Conservation (phyloP, 2,797 vertebrate species). For the Sciurus vulgaris region DNA sequence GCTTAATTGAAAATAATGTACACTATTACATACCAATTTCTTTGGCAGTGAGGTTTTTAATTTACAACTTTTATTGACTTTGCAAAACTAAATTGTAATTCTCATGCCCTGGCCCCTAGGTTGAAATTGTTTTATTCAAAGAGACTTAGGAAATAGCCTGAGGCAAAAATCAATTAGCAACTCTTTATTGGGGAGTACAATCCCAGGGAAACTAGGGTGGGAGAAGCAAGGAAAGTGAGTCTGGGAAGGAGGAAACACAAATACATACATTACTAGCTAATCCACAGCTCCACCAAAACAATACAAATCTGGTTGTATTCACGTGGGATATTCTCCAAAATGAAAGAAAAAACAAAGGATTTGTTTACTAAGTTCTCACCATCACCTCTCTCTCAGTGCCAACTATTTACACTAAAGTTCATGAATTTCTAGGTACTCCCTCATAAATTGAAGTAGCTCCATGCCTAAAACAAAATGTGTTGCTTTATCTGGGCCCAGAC, state of each 20-base stretch:
- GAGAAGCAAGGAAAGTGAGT: background rate
- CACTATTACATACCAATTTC: background rate
- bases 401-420: background rate
- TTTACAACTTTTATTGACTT: background rate
- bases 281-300: background rate
- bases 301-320: background rate
- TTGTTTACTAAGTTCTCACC: background rate
- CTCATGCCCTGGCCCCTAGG: background rate
- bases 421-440: background rate
- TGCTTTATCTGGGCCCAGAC: background rate
- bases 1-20: background rate
- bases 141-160: background rate
- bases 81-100: background rate
- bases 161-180: background rate
- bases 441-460: background rate
- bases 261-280: background rate
- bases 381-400: background rate
- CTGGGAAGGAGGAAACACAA: background rate
- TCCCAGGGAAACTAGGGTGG: background rate
- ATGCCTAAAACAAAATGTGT: background rate
- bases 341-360: background rate
- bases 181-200: background rate
- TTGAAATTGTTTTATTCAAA: background rate
- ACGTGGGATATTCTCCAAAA: background rate
- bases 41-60: background rate